A percentile compares a stretch with the other conserved stretches of the same genome.
These are phyloP conservation scores for Drosophila vallismaia DNA, from an alignment of 2,888 invertebrate species.

Conservation along the genomic window DNA sequence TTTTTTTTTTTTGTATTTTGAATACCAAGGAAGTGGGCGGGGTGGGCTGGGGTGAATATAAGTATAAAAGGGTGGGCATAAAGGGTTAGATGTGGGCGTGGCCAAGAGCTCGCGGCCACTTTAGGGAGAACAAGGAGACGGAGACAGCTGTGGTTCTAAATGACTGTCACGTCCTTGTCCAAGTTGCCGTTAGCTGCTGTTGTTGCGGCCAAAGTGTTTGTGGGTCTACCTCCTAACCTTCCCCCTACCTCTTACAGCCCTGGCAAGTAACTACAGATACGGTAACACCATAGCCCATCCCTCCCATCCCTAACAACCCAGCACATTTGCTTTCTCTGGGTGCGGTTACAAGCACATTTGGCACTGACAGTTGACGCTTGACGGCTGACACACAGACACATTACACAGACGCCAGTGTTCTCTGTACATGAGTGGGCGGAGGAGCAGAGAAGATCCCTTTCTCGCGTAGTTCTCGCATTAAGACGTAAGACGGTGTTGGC, in stretches of 20 bases:
- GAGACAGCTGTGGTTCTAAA: constrained; percentile 73
- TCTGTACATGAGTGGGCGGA: constrained; percentile 15
- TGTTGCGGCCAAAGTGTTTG: constrained; percentile 36
- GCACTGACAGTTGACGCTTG: constrained; percentile 82
- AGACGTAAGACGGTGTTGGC: constrained; percentile 27
- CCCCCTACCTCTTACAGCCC: constrained; percentile 7
- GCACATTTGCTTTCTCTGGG: constrained; percentile 32
- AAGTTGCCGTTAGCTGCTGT: constrained; percentile 57
- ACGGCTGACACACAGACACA: constrained; percentile 72
- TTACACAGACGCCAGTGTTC: constrained; percentile 21
- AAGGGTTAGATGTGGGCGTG: constrained; percentile 16
- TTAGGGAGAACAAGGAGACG: constrained; percentile 49
- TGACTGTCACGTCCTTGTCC: constrained; percentile 78
- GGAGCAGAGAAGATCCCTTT: constrained; percentile 1
- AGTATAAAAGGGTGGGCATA: not conserved
- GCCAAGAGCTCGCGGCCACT: constrained; percentile 63
- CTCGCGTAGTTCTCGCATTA: constrained; percentile 34
- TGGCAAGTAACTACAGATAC: no score
- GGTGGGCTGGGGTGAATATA: constrained; percentile 3
- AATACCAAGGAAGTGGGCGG: constrained; percentile 17
- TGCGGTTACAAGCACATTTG: constrained; percentile 80
- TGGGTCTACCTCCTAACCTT: constrained; percentile 18
- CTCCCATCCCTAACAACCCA: constrained; percentile 9
- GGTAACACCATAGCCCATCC: constrained; percentile 1
- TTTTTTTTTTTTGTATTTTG: constrained; percentile 6